Base-by-base conservation (phyloP, 2,113 vertebrate species). In the Cheirogaleus medius region DNA sequence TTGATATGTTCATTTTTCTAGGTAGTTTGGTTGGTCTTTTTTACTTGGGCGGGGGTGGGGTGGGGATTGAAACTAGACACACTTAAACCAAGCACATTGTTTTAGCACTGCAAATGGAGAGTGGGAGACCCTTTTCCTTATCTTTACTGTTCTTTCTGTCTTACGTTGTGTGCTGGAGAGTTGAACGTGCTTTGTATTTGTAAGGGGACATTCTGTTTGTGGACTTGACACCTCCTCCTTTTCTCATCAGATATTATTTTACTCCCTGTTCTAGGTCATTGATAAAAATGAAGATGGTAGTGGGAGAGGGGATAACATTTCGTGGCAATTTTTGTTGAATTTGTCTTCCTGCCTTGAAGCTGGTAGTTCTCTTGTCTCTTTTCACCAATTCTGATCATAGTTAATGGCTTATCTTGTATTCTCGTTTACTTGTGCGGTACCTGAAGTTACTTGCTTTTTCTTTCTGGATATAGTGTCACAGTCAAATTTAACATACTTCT, bases 401-500 rank as follows among this genome's bases (percentile, higher is more conserved):
- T 42, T 44, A 4, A 20, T 58, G 95, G 56, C 54, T 68, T 52
- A 15, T 37, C 37, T n/a, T 96, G 87, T 90, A 80, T 90, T 73
- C 56, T 73, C n/a, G 11, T 82, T 34, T 94, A 52, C 97, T 93
- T 78, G 68, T 77, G 23, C 90, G 69, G 25, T 58, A 49, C 91
- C 82, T 92, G 39, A 63, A 96, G 90, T 95, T 69, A 29, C 94
- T 76, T 90, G 3, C 94, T 63, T 97, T 71, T 92, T 94, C 47
- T 44, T 76, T 49, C 37, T 76, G 25, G 0, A 4, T 87, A 49
- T 52, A 23, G 71, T 95, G 56, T 49, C 95, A 92, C 58, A 74
- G 6, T 0, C 0, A 87, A 85, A 71, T 85, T 0, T 0, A 84
- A 49, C 8, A 13, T 20, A 14, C 69, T 39, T 94, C 66, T 96